These are phyloP conservation scores for Calidris pugnax DNA, from an alignment of 2,113 vertebrate genomes.

Conservation along the genomic window DNA sequence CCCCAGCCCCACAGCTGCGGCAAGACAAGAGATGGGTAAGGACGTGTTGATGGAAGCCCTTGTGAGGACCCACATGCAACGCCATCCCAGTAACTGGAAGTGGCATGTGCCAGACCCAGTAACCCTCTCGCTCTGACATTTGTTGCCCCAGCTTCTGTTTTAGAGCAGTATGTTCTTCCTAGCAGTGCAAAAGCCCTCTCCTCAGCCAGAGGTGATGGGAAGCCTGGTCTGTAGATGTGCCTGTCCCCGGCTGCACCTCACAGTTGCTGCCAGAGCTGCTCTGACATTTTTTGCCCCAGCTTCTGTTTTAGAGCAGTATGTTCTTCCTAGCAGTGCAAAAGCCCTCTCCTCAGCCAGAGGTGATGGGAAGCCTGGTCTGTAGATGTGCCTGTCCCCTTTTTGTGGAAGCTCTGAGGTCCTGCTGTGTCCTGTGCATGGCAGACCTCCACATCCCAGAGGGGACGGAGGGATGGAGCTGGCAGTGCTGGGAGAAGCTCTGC, in stretches of 20 bases:
- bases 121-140: neutral
- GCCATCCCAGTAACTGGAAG: rapidly evolving
- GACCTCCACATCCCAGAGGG: neutral
- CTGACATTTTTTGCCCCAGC: neutral
- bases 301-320: neutral
- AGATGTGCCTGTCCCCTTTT: neutral
- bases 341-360: neutral
- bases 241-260: rapidly evolving
- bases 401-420: neutral
- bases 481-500: rapidly evolving
- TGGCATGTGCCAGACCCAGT: neutral
- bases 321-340: neutral
- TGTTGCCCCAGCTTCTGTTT: neutral
- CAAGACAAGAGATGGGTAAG: neutral
- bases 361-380: neutral
- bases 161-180: neutral
- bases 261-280: neutral
- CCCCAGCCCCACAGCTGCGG: neutral
- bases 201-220: neutral
- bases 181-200: neutral
- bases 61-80: rapidly evolving
- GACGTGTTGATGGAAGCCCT: neutral
- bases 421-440: neutral
- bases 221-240: neutral
- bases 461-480: rapidly evolving